Conservation (phyloP, 2,113 vertebrate genomes). For the Conger conger region DNA sequence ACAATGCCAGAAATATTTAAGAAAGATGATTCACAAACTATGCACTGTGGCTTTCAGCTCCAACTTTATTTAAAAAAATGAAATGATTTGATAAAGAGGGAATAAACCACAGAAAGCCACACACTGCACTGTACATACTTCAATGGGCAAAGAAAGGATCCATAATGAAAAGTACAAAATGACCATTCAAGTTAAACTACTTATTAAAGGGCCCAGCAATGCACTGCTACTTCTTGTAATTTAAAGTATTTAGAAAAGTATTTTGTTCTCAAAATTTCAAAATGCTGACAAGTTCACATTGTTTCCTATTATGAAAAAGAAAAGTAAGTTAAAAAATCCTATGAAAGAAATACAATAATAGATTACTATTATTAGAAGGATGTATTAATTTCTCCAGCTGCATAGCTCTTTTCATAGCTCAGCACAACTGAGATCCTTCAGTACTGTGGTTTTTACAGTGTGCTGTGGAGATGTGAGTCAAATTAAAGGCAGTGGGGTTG, state of each 20-base stretch:
- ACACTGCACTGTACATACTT: slow-evolving; percentile 17
- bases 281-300: not conserved
- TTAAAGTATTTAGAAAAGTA: not conserved
- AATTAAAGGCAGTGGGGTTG: not conserved
- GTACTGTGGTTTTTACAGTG: not conserved
- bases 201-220: not conserved
- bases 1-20: not conserved
- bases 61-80: slow-evolving; percentile 43
- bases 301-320: not conserved
- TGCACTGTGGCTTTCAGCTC: slow-evolving; percentile 23
- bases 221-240: not conserved
- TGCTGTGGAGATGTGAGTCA: not conserved
- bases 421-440: not conserved
- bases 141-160: slow-evolving; percentile 29
- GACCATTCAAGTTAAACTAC: not conserved
- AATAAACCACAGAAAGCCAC: slow-evolving; percentile 45
- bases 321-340: slow-evolving; percentile 6
- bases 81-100: slow-evolving; percentile 27
- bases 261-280: not conserved
- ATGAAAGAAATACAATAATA: not conserved
- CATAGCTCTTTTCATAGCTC: not conserved
- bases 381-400: not conserved
- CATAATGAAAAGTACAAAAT: not conserved
- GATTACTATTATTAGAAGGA: not conserved
- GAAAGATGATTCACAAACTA: not conserved